Percentiles rank a stretch among this genome's conserved stretches.
phyloP scores from a whole-genome alignment of 2,888 invertebrate genomes.

The Apeira syringaria region DNA sequence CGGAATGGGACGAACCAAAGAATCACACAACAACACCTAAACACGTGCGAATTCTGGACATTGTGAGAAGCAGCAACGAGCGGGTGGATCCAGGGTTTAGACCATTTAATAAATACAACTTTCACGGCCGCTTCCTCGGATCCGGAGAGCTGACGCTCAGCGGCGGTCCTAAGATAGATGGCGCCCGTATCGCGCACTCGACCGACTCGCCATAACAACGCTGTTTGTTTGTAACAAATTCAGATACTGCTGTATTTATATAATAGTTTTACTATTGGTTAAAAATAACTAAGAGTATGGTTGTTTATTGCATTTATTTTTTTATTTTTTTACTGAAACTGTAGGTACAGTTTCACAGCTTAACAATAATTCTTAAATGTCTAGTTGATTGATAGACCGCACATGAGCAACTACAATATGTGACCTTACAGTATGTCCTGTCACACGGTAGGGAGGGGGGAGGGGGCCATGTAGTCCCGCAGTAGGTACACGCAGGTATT shows the following conservation, averaged over 20 bases:
- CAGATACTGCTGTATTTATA: no score
- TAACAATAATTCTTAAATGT: no score
- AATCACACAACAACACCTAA: slow-evolving; percentile 24
- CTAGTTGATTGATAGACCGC: no score
- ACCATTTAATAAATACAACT: slow-evolving; percentile 6
- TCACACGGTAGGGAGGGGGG: no score
- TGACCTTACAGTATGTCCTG: no score
- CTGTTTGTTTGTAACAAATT: no score
- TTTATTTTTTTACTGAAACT: no score
- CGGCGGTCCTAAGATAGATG: background rate
- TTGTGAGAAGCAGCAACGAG: slow-evolving; percentile 13
- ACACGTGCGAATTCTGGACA: slow-evolving; percentile 23
- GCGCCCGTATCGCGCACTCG: background rate
- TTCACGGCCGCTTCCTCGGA: slow-evolving; percentile 4
- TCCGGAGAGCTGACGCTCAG: slow-evolving; percentile 2
- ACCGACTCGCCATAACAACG: background rate
- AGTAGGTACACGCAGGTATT: no score
- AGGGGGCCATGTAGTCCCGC: no score
- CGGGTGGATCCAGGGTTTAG: slow-evolving; percentile 20
- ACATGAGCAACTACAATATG: no score
- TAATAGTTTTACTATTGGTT: background rate
- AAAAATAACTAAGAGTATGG: background rate
- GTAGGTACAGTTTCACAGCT: no score
- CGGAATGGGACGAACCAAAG: slow-evolving; percentile 32
- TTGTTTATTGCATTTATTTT: no score